Evolutionary conservation across 2,888 invertebrate species (phyloP).

Genomic region (Scrobipalpa atriplicella): DNA sequence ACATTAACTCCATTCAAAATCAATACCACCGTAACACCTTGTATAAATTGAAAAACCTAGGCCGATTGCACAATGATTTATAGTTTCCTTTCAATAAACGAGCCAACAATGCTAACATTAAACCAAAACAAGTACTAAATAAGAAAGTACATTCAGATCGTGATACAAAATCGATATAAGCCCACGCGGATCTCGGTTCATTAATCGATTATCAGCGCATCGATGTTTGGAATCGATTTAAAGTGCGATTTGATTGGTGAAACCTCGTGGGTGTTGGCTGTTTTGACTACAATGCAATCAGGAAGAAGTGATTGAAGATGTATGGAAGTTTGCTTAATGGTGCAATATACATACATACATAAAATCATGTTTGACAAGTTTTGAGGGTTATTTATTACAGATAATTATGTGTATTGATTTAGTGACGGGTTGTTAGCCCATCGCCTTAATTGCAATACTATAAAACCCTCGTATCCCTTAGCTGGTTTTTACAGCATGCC

Average conservation of each 20-base stretch:
- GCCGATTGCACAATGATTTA: conserved; percentile 11
- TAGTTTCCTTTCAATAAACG: conserved; percentile 23
- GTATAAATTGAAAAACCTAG: not conserved
- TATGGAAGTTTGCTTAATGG: not conserved
- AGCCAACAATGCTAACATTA: conserved; percentile 16
- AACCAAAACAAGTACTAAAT: conserved; percentile 17
- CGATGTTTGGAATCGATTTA: conserved; percentile 24
- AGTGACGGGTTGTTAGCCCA: no score
- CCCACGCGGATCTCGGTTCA: conserved; percentile 13
- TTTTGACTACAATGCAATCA: conserved; percentile 24
- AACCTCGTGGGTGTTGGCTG: conserved; percentile 17
- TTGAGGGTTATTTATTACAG: no score
- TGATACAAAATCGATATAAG: conserved; percentile 21
- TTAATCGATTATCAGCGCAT: conserved; percentile 27
- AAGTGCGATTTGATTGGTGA: conserved; percentile 25
- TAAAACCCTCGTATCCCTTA: no score
- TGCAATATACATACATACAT: no score
- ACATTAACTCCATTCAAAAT: no score
- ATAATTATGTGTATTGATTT: no score
- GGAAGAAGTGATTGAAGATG: not conserved
- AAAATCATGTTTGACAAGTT: no score
- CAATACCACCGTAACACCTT: not conserved
- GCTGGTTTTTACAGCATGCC: no score
- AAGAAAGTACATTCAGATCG: conserved; percentile 25
- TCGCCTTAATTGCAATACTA: no score